Evolutionary conservation across 2,888 invertebrate genomes (phyloP), one percentile per base, ranked within the genome.

Genomic region (Chrysotoxum bicinctum): DNA sequence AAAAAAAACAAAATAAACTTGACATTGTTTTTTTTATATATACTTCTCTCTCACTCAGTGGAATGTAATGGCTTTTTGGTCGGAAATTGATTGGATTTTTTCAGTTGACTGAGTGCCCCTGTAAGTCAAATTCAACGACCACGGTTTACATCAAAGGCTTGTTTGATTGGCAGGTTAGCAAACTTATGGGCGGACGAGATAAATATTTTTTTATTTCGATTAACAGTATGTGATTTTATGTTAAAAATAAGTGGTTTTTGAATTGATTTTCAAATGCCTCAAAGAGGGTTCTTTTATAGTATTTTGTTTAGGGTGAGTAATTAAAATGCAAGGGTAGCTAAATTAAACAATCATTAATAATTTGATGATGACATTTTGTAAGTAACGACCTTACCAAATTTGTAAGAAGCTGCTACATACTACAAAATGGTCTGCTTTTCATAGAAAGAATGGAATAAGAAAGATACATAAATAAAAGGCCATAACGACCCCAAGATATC

Each of bases 81-180:
- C 5, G 56, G 19, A 45, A 75, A 72, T 80, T 84, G 84, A 84
- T 84, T 76, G 84, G 60, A 64, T 64, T 84, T 84, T 75, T 75
- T 32, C 75, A 72, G 75, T 72, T 80, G 84, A 80, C 43, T 84
- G 75, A 72, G 54, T 56, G 74, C 54, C 23, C n/a, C 75, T 56
- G 30, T 30, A 54, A 80, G 79, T 64, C 43, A 75, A 62, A 45
- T 68, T n/a, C n/a, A 50, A 32, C 32, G 14, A 14, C 32, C 12
- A 45, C 43, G 45, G 23, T 23, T 54, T 12, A 19, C 37, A 43
- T 37, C 16, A 52, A 60, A 26, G 43, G 37, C 43, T 35, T 9
- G 50, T 75, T 62, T 81, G 75, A 75, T 69, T 75, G 50, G 32
- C 69, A 69, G 54, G 62, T 64, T 70, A 40, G 16, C 10, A 68